Conservation (phyloP, 2,888 invertebrate species). For the Galerucella calmariensis region DNA sequence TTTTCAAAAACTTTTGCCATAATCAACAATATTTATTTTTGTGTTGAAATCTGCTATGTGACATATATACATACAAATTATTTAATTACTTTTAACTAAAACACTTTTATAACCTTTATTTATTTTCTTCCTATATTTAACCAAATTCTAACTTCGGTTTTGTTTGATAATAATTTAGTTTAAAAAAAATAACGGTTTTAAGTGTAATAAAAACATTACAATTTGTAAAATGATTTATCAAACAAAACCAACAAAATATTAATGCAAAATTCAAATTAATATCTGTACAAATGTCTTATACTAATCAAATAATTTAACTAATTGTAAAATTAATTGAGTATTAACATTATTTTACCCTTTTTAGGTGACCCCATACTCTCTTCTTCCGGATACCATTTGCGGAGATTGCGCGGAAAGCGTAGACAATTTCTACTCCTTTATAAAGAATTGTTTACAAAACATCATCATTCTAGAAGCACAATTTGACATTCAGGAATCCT, state of each 20-base stretch:
- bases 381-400: constrained; percentile 63
- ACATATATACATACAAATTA: too few relatives aligned
- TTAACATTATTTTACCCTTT: constrained; percentile 30
- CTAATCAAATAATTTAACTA: constrained; percentile 1
- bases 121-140: neutral
- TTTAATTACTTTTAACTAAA: too few relatives aligned
- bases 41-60: too few relatives aligned
- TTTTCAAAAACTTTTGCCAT: too few relatives aligned
- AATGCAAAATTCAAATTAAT: neutral
- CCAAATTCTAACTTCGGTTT: neutral
- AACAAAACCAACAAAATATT: neutral
- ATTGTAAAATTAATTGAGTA: neutral
- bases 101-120: neutral
- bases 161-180: neutral
- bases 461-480: constrained; percentile 61
- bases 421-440: constrained; percentile 60
- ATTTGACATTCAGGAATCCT: constrained; percentile 61
- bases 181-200: neutral
- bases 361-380: constrained; percentile 59
- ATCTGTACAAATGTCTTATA: constrained; percentile 1
- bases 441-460: constrained; percentile 61
- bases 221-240: neutral
- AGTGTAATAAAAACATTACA: neutral
- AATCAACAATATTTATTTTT: too few relatives aligned
- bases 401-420: constrained; percentile 59